Conservation (phyloP, 2,797 vertebrate species). For the Sebastes steindachneri region DNA sequence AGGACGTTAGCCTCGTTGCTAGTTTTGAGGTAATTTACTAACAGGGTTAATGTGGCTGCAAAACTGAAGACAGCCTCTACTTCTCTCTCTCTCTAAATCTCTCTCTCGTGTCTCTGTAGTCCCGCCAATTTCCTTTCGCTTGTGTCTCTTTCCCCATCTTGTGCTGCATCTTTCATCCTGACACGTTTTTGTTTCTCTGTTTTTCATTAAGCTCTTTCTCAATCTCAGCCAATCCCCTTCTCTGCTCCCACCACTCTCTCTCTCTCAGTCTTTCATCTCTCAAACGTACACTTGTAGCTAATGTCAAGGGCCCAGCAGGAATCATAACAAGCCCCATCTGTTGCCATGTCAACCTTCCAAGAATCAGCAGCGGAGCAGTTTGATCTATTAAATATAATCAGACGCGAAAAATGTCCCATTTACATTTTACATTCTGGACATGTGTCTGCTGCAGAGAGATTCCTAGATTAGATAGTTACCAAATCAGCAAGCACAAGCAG, state of each 20-base stretch:
- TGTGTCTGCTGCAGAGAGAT: slow-evolving; percentile 19
- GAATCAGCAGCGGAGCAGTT: slow-evolving; percentile 44
- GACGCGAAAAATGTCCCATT: slow-evolving; percentile 26
- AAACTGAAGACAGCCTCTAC: neutral
- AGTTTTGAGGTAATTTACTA: neutral
- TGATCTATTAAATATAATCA: slow-evolving; percentile 60
- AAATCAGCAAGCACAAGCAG: neutral
- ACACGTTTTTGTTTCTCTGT: slow-evolving; percentile 21
- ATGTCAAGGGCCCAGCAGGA: slow-evolving; percentile 62
- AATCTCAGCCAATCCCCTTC: neutral
- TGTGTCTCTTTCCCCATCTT: neutral
- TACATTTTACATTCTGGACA: slow-evolving; percentile 39
- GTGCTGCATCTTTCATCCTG: slow-evolving; percentile 9
- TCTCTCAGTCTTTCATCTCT: slow-evolving; percentile 36
- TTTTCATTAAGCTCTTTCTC: slow-evolving; percentile 9
- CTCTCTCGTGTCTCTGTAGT: neutral
- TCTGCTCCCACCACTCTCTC: neutral
- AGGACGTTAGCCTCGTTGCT: neutral
- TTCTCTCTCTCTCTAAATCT: neutral
- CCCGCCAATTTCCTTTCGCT: neutral
- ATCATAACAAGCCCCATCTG: slow-evolving; percentile 57
- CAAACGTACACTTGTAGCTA: slow-evolving; percentile 49
- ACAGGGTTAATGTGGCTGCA: neutral
- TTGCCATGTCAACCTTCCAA: slow-evolving; percentile 64
- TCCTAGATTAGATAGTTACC: neutral